A percentile compares a stretch with the other conserved stretches of the same genome.
These are phyloP conservation scores for Ectropis grisescens DNA, from an alignment of 1,140 invertebrate species.

Conservation along the genomic window DNA sequence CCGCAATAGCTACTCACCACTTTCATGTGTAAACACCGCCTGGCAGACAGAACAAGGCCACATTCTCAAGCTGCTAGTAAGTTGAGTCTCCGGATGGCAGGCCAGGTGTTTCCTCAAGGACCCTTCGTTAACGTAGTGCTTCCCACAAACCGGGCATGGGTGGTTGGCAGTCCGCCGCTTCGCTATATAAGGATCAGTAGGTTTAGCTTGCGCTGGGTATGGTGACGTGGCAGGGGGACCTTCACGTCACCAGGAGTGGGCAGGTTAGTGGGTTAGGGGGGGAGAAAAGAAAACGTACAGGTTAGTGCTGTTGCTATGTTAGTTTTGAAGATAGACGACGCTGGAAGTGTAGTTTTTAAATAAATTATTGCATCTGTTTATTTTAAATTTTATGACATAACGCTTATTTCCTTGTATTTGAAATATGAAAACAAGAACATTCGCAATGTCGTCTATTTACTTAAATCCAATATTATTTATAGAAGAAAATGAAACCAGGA, in stretches of 20 bases:
- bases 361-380: no score
- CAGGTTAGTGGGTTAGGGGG: conserved; percentile 59
- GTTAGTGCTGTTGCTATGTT: conserved; percentile 47
- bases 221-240: conserved; percentile 63
- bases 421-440: no score
- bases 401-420: no score
- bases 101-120: conserved; percentile 92
- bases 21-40: conserved; percentile 94
- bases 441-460: no score
- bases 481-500: no score
- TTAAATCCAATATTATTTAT: no score
- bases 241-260: conserved; percentile 53
- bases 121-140: conserved; percentile 95
- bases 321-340: conserved; percentile 6
- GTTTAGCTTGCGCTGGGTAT: conserved; percentile 65
- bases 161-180: conserved; percentile 94
- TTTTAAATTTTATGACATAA: no score
- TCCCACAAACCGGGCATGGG: conserved; percentile 94
- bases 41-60: conserved; percentile 95
- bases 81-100: conserved; percentile 92
- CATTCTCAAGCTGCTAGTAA: conserved; percentile 89
- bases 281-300: conserved; percentile 45
- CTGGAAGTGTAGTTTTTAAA: no score
- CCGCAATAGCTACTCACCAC: conserved; percentile 74
- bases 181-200: conserved; percentile 83